Evolutionary conservation across 2,888 invertebrate species (phyloP).

Genomic region (Endotricha flammealis): DNA sequence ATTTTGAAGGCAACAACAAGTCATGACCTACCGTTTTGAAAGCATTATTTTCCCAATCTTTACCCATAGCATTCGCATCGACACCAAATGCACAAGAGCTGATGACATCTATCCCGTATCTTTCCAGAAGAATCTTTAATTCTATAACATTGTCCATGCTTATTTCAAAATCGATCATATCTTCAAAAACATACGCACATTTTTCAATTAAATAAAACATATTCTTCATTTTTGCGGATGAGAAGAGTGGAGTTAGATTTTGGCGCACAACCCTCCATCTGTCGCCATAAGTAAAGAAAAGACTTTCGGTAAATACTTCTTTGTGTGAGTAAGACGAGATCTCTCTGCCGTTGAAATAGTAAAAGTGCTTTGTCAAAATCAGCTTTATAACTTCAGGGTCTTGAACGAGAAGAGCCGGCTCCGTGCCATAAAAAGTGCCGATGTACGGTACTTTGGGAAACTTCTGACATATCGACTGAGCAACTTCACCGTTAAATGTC

Average conservation of each 20-base stretch:
- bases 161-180: conserved; percentile 7
- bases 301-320: conserved; percentile 35
- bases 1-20: conserved; percentile 32
- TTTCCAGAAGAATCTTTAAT: conserved; percentile 29
- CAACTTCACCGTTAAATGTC: conserved; percentile 26
- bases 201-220: conserved; percentile 53
- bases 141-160: conserved; percentile 24
- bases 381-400: conserved; percentile 47
- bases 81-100: conserved; percentile 50
- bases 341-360: conserved; percentile 51
- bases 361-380: conserved; percentile 49
- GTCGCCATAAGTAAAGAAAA: conserved; percentile 48
- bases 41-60: conserved; percentile 28
- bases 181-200: conserved; percentile 35
- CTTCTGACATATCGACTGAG: conserved; percentile 35
- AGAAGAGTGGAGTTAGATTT: conserved; percentile 50
- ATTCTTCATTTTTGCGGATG: conserved; percentile 52
- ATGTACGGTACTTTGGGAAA: conserved; percentile 43
- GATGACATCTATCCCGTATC: conserved; percentile 21
- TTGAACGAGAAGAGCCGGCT: conserved; percentile 47
- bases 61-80: conserved; percentile 39
- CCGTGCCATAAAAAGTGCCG: conserved; percentile 50
- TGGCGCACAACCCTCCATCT: conserved; percentile 53
- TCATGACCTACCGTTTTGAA: conserved; percentile 33
- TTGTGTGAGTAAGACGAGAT: conserved; percentile 32